A percentile compares a stretch with the other conserved stretches of the same genome.
Evolutionary conservation across 1,140 invertebrate species (phyloP).

Genomic region (Philotrypesis tridentata): DNA sequence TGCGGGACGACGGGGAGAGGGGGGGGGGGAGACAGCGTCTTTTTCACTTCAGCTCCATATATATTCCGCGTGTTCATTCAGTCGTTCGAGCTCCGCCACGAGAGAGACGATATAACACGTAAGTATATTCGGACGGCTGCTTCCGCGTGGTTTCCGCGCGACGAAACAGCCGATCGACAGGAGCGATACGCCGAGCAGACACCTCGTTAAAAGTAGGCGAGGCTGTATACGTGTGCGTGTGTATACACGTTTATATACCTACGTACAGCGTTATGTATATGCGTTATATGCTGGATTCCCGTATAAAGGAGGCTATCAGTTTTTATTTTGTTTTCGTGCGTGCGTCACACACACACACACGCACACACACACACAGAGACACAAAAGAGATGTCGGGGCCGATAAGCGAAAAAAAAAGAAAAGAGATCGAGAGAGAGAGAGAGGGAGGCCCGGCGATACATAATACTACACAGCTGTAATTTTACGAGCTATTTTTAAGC

Average conservation of each 20-base stretch:
- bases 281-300: too few relatives aligned
- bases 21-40: constrained; percentile 14
- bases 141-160: constrained; percentile 37
- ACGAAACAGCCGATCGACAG: constrained; percentile 23
- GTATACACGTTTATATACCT: too few relatives aligned
- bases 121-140: background rate
- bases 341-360: background rate
- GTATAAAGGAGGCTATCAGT: background rate
- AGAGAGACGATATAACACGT: background rate
- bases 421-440: background rate
- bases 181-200: background rate
- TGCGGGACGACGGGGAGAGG: too few relatives aligned
- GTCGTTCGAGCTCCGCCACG: background rate
- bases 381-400: constrained; percentile 2
- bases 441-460: background rate
- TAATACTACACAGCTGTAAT: background rate
- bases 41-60: background rate
- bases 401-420: background rate
- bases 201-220: constrained; percentile 38
- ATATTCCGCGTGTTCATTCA: constrained; percentile 14
- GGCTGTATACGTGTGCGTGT: background rate
- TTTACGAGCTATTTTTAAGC: background rate
- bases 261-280: too few relatives aligned
- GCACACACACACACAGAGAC: too few relatives aligned
- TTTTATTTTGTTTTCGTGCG: background rate